These are phyloP conservation scores for Sarcophaga rosellei DNA, from an alignment of 2,888 invertebrate genomes.

Conservation along the genomic window DNA sequence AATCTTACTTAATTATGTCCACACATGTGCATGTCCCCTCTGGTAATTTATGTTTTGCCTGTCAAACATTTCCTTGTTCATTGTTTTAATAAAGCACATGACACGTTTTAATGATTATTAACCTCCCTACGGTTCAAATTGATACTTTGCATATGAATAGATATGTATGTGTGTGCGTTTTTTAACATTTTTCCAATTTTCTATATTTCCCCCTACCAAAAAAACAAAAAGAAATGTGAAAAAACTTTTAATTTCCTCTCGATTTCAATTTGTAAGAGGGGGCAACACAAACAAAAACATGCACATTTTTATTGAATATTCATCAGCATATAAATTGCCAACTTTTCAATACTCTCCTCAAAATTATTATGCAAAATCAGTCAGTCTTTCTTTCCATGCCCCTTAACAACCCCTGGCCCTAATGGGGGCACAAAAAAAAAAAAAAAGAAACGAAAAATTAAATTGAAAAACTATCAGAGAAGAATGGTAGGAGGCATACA, in stretches of 20 bases:
- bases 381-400: background rate
- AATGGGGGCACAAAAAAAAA: background rate
- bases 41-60: background rate
- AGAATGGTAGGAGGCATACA: constrained; percentile 42
- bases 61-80: background rate
- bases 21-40: background rate
- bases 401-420: background rate
- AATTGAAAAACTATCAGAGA: constrained; percentile 25
- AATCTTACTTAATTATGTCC: no score
- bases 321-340: constrained; percentile 64
- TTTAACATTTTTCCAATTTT: constrained; percentile 46
- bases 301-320: constrained; percentile 59
- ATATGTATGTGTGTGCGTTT: background rate
- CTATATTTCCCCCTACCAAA: constrained; percentile 20
- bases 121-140: constrained; percentile 2
- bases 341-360: constrained; percentile 53
- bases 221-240: background rate
- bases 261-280: constrained; percentile 57
- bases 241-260: constrained; percentile 66
- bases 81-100: background rate
- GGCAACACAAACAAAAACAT: constrained; percentile 21
- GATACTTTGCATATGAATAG: background rate
- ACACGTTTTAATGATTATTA: constrained; percentile 23
- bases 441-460: constrained; percentile 5
- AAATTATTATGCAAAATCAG: constrained; percentile 37